phyloP scores from a whole-genome alignment of 1,140 invertebrate genomes.

The Limonius californicus region DNA sequence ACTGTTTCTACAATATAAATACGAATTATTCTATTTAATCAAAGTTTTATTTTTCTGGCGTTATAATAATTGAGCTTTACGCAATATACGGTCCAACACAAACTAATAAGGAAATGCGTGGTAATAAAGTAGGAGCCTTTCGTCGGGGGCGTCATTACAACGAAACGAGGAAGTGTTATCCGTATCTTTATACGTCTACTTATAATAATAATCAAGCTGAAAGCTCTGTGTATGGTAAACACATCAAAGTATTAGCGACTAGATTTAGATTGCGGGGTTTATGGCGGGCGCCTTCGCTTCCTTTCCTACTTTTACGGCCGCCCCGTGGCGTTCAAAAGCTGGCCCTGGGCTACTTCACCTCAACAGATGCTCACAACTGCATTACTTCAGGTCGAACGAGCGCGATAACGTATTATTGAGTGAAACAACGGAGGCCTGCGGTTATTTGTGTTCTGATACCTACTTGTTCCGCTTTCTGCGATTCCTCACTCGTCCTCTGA shows the following conservation, averaged over 20 bases:
- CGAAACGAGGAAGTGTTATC: conserved; percentile 4
- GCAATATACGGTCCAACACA: conserved; percentile 7
- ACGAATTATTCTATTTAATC: too few relatives aligned
- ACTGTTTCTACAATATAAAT: too few relatives aligned
- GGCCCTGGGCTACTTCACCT: conserved; percentile 33
- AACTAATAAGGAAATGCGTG: conserved; percentile 1
- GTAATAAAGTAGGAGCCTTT: background rate
- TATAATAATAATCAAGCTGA: conserved; percentile 25
- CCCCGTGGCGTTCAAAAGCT: conserved; percentile 23
- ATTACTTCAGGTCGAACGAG: conserved; percentile 41
- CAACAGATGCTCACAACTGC: conserved; percentile 39
- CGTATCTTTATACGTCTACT: conserved; percentile 10
- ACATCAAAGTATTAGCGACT: conserved; percentile 24
- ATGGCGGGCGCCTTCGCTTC: background rate
- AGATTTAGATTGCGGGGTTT: background rate
- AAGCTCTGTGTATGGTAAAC: conserved; percentile 24
- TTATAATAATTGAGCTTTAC: background rate
- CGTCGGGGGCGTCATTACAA: background rate
- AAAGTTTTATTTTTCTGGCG: background rate
- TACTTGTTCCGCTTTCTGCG: conserved; percentile 5
- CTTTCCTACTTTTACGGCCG: conserved; percentile 6
- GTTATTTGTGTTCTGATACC: conserved; percentile 31
- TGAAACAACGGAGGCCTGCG: conserved; percentile 38
- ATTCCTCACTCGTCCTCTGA: conserved; percentile 3
- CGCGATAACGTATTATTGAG: conserved; percentile 44